phyloP scores from a whole-genome alignment of 2,113 vertebrate genomes.

The Gavialis gangeticus region DNA sequence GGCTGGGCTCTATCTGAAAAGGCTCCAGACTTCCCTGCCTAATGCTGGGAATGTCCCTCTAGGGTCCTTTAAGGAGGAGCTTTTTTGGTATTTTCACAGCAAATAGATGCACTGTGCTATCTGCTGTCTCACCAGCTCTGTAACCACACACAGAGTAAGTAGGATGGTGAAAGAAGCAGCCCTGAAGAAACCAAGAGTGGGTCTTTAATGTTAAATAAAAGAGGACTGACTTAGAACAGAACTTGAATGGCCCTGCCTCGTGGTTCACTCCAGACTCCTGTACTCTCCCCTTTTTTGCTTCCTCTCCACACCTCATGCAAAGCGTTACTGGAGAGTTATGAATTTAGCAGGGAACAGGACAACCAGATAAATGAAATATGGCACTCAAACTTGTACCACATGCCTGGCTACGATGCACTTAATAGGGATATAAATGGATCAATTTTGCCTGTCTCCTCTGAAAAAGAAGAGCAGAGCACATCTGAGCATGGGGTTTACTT shows the following conservation, averaged over 20 bases:
- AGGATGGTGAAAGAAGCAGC: accelerated
- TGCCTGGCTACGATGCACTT: background rate
- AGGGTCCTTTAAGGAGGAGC: background rate
- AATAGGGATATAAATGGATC: slow-evolving; percentile 40
- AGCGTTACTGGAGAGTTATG: slow-evolving; percentile 8
- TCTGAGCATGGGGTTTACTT: background rate
- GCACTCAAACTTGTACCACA: slow-evolving; percentile 3
- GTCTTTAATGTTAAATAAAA: background rate
- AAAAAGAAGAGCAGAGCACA: background rate
- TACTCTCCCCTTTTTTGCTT: background rate
- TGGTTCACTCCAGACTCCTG: background rate
- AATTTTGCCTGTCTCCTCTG: slow-evolving; percentile 32
- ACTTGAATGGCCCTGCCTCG: background rate
- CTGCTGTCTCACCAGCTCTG: background rate
- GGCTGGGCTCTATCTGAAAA: background rate
- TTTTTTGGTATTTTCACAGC: background rate
- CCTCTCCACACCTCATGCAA: background rate
- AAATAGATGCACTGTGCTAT: background rate
- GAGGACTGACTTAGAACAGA: background rate
- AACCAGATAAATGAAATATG: background rate
- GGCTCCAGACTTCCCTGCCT: slow-evolving; percentile 4
- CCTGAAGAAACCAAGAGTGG: background rate
- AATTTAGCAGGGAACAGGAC: slow-evolving; percentile 38
- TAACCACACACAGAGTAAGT: background rate
- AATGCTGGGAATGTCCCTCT: background rate